phyloP scores from a whole-genome alignment of 2,113 vertebrate genomes.

The Genyomyrus donnyi region DNA sequence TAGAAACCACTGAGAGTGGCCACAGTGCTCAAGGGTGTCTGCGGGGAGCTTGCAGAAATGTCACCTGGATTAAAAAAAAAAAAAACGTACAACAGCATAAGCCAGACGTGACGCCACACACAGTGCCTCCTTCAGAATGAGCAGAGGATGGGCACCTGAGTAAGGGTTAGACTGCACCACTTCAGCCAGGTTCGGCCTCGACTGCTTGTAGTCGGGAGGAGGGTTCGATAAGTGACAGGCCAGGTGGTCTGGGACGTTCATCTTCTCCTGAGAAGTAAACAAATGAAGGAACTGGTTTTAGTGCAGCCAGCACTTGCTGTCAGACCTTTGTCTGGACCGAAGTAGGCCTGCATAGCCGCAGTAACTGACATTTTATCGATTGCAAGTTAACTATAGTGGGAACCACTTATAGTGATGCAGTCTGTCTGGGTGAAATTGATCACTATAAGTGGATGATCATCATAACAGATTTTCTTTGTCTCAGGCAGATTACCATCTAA shows the following conservation, averaged over 20 bases:
- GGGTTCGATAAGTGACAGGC: conserved; percentile 69
- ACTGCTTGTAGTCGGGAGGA: conserved; percentile 74
- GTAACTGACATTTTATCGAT: background rate
- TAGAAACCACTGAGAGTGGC: conserved; percentile 57
- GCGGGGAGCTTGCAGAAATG: conserved; percentile 52
- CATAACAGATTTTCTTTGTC: too few species aligned
- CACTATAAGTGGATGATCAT: too few species aligned
- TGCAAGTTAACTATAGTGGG: background rate
- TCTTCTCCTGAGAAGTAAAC: conserved; percentile 60
- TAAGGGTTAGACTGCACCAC: conserved; percentile 60
- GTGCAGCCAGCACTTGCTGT: background rate
- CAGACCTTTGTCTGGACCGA: background rate
- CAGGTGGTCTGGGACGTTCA: conserved; percentile 62
- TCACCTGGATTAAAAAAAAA: conserved; percentile 48
- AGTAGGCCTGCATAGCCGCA: background rate
- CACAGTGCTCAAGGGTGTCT: conserved; percentile 57
- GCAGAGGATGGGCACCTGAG: conserved; percentile 44
- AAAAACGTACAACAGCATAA: background rate
- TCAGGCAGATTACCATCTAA: too few species aligned
- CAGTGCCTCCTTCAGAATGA: background rate
- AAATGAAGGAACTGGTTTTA: background rate
- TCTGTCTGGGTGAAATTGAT: too few species aligned
- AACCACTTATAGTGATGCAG: too few species aligned
- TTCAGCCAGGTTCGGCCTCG: conserved; percentile 62
- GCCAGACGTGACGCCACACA: background rate